Evolutionary conservation across 2,113 vertebrate genomes (phyloP).

Genomic region (Heterochromis multidens): DNA sequence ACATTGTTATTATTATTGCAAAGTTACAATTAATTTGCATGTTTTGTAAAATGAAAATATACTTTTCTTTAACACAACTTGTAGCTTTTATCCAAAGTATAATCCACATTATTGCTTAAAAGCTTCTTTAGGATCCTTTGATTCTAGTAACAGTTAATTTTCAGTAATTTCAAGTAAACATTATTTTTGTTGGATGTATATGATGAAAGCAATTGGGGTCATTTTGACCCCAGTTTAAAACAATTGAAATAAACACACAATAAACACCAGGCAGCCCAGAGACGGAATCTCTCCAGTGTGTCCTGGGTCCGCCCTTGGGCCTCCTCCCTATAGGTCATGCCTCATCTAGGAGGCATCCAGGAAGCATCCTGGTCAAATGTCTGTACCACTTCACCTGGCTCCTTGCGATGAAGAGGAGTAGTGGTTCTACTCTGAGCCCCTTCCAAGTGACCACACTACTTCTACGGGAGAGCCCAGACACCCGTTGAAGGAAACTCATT

Average conservation of each 20-base stretch:
- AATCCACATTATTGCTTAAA: background rate
- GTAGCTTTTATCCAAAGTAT: background rate
- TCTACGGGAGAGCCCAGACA: background rate
- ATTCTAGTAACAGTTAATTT: background rate
- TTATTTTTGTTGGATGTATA: background rate
- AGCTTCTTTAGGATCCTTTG: background rate
- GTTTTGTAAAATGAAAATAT: background rate
- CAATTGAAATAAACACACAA: background rate
- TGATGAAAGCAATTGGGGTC: background rate
- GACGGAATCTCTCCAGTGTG: background rate
- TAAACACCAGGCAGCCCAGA: background rate
- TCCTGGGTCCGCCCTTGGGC: background rate
- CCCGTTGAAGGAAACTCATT: background rate
- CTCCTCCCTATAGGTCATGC: background rate
- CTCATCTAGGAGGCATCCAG: background rate
- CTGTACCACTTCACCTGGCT: background rate
- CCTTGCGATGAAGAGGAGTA: background rate
- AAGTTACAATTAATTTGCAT: background rate
- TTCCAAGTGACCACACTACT: background rate
- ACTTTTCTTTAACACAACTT: background rate
- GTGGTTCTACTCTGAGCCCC: background rate
- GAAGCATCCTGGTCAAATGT: background rate
- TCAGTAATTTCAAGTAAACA: background rate
- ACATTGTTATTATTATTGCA: background rate
- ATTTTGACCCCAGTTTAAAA: background rate